Base-by-base conservation (phyloP, 2,888 invertebrate genomes). In the Odontocerum albicorne region DNA sequence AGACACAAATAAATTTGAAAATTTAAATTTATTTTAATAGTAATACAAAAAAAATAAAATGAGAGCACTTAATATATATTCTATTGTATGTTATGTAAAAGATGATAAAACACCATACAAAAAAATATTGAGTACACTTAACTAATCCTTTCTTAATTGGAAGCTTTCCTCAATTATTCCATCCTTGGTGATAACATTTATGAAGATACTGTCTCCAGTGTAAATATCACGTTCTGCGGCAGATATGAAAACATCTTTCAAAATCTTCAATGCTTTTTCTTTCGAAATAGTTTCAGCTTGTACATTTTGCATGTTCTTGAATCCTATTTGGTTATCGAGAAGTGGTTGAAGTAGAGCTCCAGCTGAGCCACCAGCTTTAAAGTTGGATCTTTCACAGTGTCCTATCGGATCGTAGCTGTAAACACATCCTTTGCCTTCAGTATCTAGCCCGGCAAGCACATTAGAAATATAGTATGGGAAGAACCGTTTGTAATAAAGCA, bases 381-480 rank as follows among this genome's bases (percentile, higher is more conserved):
- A 98, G 8, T 79, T 85, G 1, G 88, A 83, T 55, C 88, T 82
- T 70, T 96, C 96, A 65, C 90, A 92, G 66, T 96, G 95, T 0
- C 99, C 99, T 62, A 99, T 90, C 0, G 98, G 98, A 72, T 99
- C 99, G 70, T 97, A 99, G 67, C 92, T 92, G 75, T 88, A 99
- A 4, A 99, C 90, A 64, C 90, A 90, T 6, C 99, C 99, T 68
- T 92, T 90, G 2, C 96, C 98, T 60, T 96, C 87, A 21, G 84
- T 84, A 73, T 98, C 96, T 49, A 99, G 70, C 0, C 99, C 99
- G 45, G 92, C 98, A 49, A 99, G 74, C 40, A 98, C 85, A 68
- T 96, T 97, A 20, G 93, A 92, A 16, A 97, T 90, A 68, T 97
- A 99, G 72, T 97, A 98, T 0, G 99, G 99, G 74, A 99, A 99